Evolutionary conservation across 2,113 vertebrate species (phyloP), one percentile per base, ranked within the genome.

Genomic region (Burhinus oedicnemus): DNA sequence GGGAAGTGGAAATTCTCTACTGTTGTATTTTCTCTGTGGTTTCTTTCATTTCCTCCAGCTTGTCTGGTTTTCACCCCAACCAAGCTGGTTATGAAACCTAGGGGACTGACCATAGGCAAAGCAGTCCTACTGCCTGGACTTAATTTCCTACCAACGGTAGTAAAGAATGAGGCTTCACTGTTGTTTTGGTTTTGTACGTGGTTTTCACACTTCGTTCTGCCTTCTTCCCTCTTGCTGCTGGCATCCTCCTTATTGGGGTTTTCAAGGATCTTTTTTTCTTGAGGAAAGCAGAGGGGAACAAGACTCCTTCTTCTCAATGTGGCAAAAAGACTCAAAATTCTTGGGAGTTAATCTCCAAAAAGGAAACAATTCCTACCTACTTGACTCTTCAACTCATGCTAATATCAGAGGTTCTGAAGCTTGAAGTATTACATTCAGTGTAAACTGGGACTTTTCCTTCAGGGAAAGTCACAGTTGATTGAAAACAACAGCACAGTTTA

Each of bases 391-490:
- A 81, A 54, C 25, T 78, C 61, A 54, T 22, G 62, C 42, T 96
- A 36, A 36, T 83, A 77, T 86, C 58, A 62, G 82, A 90, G 83
- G 65, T 76, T 88, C 51, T 91, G 80, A 89, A 79, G 47, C 60
- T 66, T 54, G 49, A 86, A 92, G 22, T 77, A 54, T 62, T 74
- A 19, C 7, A 23, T n/a, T 18, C 65, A 78, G 66, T 76, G 45
- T 92, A 89, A 96, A 84, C 44, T 42, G 18, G 8, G 34, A 40
- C 65, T 82, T 90, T 88, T 62, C 64, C 66, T 95, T 70, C 91
- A 83, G 82, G n/a, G 42, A 81, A 93, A 90, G 54, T 76, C 83
- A 95, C 40, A 90, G 89, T 61, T 90, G 90, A 64, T 75, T 93
- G 80, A 80, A 93, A 95, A 91, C 26, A 92, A 65, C 42, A 66